Base-by-base conservation (phyloP, 2,888 invertebrate genomes). In the Crepidodera aurea region DNA sequence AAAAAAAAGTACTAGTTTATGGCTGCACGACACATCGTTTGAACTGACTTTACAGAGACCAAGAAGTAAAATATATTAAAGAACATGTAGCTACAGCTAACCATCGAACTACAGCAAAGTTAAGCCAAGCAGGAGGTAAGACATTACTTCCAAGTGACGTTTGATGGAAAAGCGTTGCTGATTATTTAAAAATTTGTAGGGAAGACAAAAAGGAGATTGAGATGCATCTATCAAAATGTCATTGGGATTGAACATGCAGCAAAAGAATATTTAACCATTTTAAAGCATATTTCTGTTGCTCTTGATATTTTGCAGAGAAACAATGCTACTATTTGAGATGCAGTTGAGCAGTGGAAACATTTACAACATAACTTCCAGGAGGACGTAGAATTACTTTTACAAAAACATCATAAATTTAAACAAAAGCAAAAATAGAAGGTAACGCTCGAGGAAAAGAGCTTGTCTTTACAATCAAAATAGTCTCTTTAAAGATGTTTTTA, bases 121-220 rank as follows among this genome's bases (percentile, higher is more conserved):
- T 32, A 42, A 51, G 25, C 25, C 44, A 59, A 34, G 34, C 46
- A 51, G 44, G 51, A 19, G 51, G 27, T 32, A 59, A 15, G 2
- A 7, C 51, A 15, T 58, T 44, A 59, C 34, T 59, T 51, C 59
- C 32, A 34, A 46, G 59, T 29, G 51, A 59, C 40, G 51, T 51
- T 18, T n/a, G 51, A 37, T 59, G 51, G 25, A 59, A 51, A 32
- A 59, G 29, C 18, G 8, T 44, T 29, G 6, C 34, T 7, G 55
- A 44, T 16, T 57, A 48, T 25, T 57, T 57, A 40, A 48, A 57
- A 56, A 46, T 62, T n/a, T 57, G 46, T n/a, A 44, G 53, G 44
- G 53, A 62, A 39, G 58, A 58, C 46, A 63, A 59, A 54, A 53
- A 63, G 50, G 51, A 54, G 29, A 64, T 57, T 56, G 60, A 60